These are phyloP conservation scores for Drosophila picticornis DNA, from an alignment of 2,888 invertebrate genomes.

Conservation along the genomic window DNA sequence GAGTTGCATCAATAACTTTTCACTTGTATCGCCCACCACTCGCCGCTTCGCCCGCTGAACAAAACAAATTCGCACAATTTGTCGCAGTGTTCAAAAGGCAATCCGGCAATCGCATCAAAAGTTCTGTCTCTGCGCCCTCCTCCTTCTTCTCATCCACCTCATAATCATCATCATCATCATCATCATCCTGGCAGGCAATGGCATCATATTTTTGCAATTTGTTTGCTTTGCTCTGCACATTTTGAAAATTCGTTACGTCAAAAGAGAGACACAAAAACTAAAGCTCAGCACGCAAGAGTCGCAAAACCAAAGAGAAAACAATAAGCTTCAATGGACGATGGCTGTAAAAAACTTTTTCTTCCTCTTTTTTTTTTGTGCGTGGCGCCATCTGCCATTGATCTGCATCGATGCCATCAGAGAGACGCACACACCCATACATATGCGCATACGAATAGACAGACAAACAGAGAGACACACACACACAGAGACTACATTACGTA, in stretches of 20 bases:
- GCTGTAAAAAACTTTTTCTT: slow-evolving; percentile 24
- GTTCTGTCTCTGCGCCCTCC: slow-evolving; percentile 25
- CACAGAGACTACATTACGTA: slow-evolving; percentile 50
- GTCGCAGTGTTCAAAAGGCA: slow-evolving; percentile 37
- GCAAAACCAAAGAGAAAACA: slow-evolving; percentile 58
- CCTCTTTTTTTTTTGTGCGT: slow-evolving; percentile 19
- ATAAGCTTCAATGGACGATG: slow-evolving; percentile 55
- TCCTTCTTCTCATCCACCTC: slow-evolving; percentile 8
- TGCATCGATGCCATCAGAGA: slow-evolving; percentile 67
- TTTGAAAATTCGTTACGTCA: slow-evolving; percentile 75
- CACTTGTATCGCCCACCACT: slow-evolving; percentile 1
- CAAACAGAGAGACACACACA: slow-evolving; percentile 13
- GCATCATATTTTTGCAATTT: slow-evolving; percentile 76
- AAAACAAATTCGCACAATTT: slow-evolving; percentile 47
- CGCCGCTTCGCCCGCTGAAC: background rate
- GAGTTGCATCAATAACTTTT: slow-evolving; percentile 51
- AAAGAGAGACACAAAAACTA: slow-evolving; percentile 48
- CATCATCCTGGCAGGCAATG: slow-evolving; percentile 25
- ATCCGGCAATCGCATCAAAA: slow-evolving; percentile 8
- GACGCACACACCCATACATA: slow-evolving; percentile 22
- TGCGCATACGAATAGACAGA: slow-evolving; percentile 6
- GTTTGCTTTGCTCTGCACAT: slow-evolving; percentile 64
- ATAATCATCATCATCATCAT: slow-evolving; percentile 29
- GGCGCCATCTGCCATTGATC: slow-evolving; percentile 67
- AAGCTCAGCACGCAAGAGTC: slow-evolving; percentile 55